Base-by-base conservation (phyloP, 2,888 invertebrate species). In the Sinhomidia bicolor region DNA sequence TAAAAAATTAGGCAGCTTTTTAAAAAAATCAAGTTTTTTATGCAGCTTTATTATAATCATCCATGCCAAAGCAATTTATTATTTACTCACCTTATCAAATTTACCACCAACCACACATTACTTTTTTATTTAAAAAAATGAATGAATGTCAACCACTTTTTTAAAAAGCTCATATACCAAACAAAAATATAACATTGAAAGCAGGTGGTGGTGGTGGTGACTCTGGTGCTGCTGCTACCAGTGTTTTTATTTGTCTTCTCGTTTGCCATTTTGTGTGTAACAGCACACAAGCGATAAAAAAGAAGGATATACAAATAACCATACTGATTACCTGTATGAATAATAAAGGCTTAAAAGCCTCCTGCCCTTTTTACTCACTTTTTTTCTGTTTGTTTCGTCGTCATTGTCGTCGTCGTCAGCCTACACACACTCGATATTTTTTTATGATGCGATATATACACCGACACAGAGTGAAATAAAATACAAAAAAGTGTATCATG, bases 61-160 rank as follows among this genome's bases (percentile, higher is more conserved):
- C 68, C 36, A 68, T 41, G 7, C 32, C 10, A 41, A 60, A 26
- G 14, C 6, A 51, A 60, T n/a, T n/a, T n/a, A 41, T 81, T 68
- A 82, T 82, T 82, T 68, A 68, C 36, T 32, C 47, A 32, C 76
- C 47, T 76, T 76, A 51, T 47, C 47, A 7, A 23, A 26, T 36
- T 65, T 41, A 44, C 60, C 47, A 36, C 32, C 20, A 44, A 57
- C 7, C 26, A 10, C 23, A 60, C 23, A 60, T 9, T 17, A 23
- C n/a, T n/a, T n/a, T n/a, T n/a, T n/a, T n/a, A n/a, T n/a, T n/a
- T n/a, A 26, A 26, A 47, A 68, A 86, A 51, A 51, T 23, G 36
- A 65, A 65, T 36, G 54, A 88, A 83, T 83, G 88, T 83, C 83
- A 88, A 79, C 88, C 79, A 83, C 62, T 86, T 87, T 54, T 29